Base-by-base conservation (phyloP, 2,888 invertebrate species). In the Cryptocephalus moraei region DNA sequence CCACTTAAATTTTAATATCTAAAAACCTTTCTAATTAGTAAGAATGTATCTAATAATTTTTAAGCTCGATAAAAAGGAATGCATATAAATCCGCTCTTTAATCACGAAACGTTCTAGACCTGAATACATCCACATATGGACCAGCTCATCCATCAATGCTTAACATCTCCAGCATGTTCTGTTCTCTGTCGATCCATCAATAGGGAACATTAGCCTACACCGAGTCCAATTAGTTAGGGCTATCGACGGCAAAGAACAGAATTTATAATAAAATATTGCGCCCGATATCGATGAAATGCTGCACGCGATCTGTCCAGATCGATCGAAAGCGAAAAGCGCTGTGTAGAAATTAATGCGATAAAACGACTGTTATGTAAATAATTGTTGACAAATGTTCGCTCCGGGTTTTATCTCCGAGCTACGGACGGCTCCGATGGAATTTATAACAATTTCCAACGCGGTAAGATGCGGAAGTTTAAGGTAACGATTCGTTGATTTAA, bases 171-270 rank as follows among this genome's bases (percentile, higher is more conserved):
- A 56, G 57, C 59, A 59, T 53, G 51, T 52, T 54, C 42, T 11
- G 11, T 46, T 56, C 56, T 56, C 49, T 55, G 61, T 61, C 64
- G 62, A 66, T 66, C 66, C 63, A 66, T 66, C 66, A 66, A 63
- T 63, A 63, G 55, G 49, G 47, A 54, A 62, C 63, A 65, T 65
- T 63, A 63, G 59, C 59, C 59, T 62, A 65, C 64, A 65, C 53
- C 52, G 57, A 51, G 57, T 57, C 61, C 62, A 61, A 61, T 59
- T 61, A 60, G 57, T 36, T 36, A 36, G 36, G 36, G 12, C 36
- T 36, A 36, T 36, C 36, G 36, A 36, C 36, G 12, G 36, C 36
- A 36, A 36, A 22, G 11, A 36, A 36, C 36, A 36, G 36, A 36
- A 36, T 36, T 36, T 36, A 4, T 36, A 11, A 36, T 36, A 36